phyloP scores from a whole-genome alignment of 2,888 invertebrate species.

The Villa cingulata region DNA sequence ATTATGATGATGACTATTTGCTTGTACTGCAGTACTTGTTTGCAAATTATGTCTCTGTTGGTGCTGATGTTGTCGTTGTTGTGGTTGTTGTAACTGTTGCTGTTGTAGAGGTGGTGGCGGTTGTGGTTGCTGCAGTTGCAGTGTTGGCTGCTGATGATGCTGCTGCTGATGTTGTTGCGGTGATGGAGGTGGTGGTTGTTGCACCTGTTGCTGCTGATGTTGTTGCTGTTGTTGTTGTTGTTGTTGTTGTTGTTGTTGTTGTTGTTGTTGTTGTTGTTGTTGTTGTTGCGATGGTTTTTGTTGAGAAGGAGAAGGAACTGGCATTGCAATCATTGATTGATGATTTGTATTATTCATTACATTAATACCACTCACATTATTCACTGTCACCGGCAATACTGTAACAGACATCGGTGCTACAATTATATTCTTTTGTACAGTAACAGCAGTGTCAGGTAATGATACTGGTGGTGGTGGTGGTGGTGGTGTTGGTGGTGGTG shows the following conservation, averaged over 20 bases:
- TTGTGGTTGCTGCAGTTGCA: too few relatives aligned
- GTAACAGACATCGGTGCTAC: neutral
- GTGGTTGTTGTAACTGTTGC: neutral
- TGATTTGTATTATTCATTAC: neutral
- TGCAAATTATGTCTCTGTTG: too few relatives aligned
- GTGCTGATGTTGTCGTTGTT: neutral
- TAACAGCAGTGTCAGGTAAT: neutral
- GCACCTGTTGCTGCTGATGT: neutral
- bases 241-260: slow-evolving; percentile 3
- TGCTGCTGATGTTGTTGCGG: neutral
- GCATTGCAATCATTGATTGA: neutral
- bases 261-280: neutral
- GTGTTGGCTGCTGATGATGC: too few relatives aligned
- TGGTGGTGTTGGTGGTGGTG: slow-evolving; percentile 3
- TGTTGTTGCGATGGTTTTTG: neutral
- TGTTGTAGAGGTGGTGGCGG: neutral
- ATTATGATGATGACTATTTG: neutral
- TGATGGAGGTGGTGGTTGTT: neutral
- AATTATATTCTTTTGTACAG: neutral
- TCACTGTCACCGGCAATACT: neutral
- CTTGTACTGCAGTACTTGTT: neutral
- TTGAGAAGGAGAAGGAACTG: neutral
- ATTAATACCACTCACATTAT: neutral
- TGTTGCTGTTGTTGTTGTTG: slow-evolving; percentile 9
- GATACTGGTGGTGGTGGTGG: neutral